A percentile compares a stretch with the other conserved stretches of the same genome.
Evolutionary conservation across 2,797 vertebrate genomes (phyloP).

Genomic region (Hephaestus fuliginosus): DNA sequence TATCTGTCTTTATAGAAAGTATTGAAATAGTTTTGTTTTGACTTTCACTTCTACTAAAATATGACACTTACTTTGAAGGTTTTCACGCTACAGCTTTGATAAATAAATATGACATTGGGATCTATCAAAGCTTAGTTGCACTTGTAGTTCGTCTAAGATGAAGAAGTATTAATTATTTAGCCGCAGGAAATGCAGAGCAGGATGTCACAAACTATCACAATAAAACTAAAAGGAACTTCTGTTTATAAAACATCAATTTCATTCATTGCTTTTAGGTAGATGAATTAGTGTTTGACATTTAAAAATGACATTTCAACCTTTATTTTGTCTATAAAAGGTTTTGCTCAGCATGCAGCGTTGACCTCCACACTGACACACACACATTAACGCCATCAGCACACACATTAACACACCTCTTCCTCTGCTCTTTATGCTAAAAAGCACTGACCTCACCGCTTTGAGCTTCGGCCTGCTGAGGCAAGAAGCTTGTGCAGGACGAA

Average conservation of each 20-base stretch:
- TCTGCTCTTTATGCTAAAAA: background rate
- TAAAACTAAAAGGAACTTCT: background rate
- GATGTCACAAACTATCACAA: background rate
- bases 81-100: background rate
- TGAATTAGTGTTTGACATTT: background rate
- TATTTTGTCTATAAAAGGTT: background rate
- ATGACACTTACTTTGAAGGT: background rate
- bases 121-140: background rate
- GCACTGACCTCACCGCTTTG: slow-evolving; percentile 29
- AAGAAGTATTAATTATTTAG: no score
- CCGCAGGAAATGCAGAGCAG: no score
- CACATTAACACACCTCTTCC: background rate
- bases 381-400: no score
- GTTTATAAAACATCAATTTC: no score
- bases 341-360: slow-evolving; percentile 3
- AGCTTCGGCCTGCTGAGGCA: slow-evolving; percentile 36
- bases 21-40: no score
- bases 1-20: background rate
- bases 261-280: background rate
- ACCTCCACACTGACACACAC: no score
- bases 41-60: no score
- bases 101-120: background rate
- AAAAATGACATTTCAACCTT: background rate
- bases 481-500: slow-evolving; percentile 1
- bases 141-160: background rate